Percentiles rank a stretch among this genome's conserved stretches.
Evolutionary conservation across 2,797 vertebrate genomes (phyloP).

Genomic region (Nyctalus aviator): DNA sequence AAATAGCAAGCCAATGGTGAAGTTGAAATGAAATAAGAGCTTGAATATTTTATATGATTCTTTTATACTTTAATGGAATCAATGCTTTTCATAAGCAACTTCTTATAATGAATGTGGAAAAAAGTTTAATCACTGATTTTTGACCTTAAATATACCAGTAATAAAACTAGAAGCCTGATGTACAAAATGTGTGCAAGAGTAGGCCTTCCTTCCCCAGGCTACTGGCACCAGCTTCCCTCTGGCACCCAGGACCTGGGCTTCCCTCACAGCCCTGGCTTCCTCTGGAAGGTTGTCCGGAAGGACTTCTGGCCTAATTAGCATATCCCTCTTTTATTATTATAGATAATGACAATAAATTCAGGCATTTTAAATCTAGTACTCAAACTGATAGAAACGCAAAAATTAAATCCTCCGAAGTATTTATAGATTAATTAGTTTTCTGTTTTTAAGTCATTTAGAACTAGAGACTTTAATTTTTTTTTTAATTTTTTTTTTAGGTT

Average conservation of each 20-base stretch:
- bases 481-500: slow-evolving; percentile 6
- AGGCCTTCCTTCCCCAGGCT: no score
- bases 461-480: not conserved
- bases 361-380: not conserved
- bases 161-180: not conserved
- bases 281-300: no score
- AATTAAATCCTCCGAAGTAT: not conserved
- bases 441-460: slow-evolving; percentile 38
- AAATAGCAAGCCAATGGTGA: slow-evolving; percentile 62
- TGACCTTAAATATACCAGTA: slow-evolving; percentile 29
- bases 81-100: slow-evolving; percentile 30
- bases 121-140: slow-evolving; percentile 6
- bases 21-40: slow-evolving; percentile 11
- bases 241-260: no score
- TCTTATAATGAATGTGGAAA: not conserved
- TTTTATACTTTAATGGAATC: not conserved
- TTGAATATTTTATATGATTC: slow-evolving; percentile 19
- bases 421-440: not conserved
- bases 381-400: not conserved
- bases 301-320: no score
- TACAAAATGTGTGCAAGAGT: no score
- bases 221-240: no score
- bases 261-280: no score
- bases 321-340: no score
- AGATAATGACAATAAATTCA: not conserved